Evolutionary conservation across 2,888 invertebrate species (phyloP), one percentile per base, ranked within the genome.

Genomic region (Mesorhabditis sp.): DNA sequence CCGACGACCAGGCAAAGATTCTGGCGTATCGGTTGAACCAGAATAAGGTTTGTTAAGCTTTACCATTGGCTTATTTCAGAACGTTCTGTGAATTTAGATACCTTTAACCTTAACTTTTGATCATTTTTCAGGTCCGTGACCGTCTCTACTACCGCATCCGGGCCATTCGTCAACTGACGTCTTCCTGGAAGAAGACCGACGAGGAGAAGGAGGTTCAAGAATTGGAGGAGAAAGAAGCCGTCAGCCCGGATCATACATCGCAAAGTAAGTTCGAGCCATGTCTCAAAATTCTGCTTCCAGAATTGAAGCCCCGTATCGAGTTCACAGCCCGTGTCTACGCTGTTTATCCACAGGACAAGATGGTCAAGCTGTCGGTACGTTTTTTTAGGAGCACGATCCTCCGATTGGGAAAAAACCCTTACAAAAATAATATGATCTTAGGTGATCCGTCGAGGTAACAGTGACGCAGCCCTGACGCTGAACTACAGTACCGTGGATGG

Each of bases 61-160:
- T n/a, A n/a, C n/a, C n/a, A n/a, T n/a, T n/a, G n/a, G n/a, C n/a
- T n/a, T n/a, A n/a, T n/a, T n/a, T n/a, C n/a, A n/a, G n/a, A n/a
- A n/a, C n/a, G n/a, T n/a, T n/a, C n/a, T n/a, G n/a, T n/a, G n/a
- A n/a, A n/a, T n/a, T n/a, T n/a, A n/a, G n/a, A n/a, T n/a, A n/a
- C n/a, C n/a, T n/a, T n/a, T n/a, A n/a, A n/a, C n/a, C n/a, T n/a
- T n/a, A n/a, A n/a, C 28, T 28, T 28, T 28, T 28, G 1, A 28
- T 28, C 43, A 3, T 67, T 42, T 68, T 76, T 62, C 70, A 76
- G 78, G 62, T 66, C 0, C 89, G 89, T 77, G 87, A 88, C 61
- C 86, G 89, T 6, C 87, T 89, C 76, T 90, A 89, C 89, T 90
- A 90, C 84, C 87, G 90, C 10, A 89, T 90, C 74, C 89, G 89